Evolutionary conservation across 37 sponge, comb jelly and placozoan genomes (phyloP), one percentile per base, ranked within the genome.

Genomic region (Agelas oroides): DNA sequence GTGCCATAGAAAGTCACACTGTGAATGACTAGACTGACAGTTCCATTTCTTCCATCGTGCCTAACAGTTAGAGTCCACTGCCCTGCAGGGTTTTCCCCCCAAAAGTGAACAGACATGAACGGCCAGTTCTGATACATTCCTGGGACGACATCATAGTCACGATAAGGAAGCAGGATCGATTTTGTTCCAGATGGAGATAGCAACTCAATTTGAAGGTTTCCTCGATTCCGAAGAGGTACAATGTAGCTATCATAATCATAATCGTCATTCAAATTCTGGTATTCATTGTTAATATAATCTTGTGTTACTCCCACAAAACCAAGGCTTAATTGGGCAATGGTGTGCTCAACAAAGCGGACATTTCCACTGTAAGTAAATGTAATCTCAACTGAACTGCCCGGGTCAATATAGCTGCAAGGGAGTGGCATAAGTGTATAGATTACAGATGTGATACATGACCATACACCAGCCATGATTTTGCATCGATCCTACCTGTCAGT

Each of bases 121-220:
- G 94, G 91, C 94, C 94, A 94, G 31, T 81, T 54, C 6, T 46
- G 53, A 73, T 87, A 87, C 11, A 27, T 83, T 25, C 33, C 71
- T 13, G 69, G 72, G 52, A 52, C 23, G 28, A 66, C 52, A 69
- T 97, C 97, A 39, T 70, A 37, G 21, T 32, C 39, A 20, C 97
- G 77, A 28, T 71, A 57, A 32, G 69, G 79, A n/a, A 94, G 83
- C 14, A 97, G 54, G 30, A 53, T 39, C 23, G 97, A 97, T 28
- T n/a, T 67, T 15, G 95, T 94, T 21, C 81, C 81, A 19, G 67
- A 25, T 28, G 97, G 97, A 23, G 97, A 97, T 31, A 38, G 63
- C 1, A 97, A 87, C 2, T 64, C 46, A 34, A 94, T 65, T 40
- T 69, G 34, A 55, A 97, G 75, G 53, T 90, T 80, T 19, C 97